Percentiles rank a stretch among this genome's conserved stretches.
These are phyloP conservation scores for Carassius carassius DNA, from an alignment of 2,113 vertebrate genomes.

Conservation along the genomic window DNA sequence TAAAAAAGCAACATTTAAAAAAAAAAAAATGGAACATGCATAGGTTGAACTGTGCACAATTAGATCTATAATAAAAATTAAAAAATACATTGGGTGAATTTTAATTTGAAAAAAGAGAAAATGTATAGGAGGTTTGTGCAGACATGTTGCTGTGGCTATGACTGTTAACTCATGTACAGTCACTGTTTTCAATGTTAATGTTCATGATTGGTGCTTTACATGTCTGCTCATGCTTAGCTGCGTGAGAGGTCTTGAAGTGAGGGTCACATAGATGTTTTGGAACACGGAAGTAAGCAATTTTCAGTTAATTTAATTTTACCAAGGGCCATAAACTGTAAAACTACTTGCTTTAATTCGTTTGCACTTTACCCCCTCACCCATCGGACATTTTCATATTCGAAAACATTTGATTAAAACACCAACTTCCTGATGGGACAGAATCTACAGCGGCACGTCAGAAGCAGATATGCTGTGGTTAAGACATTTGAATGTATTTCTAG, in stretches of 20 bases:
- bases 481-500: conserved; percentile 4
- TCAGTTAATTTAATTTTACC: neutral
- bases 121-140: neutral
- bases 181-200: conserved; percentile 33
- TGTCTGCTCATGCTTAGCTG: conserved; percentile 34
- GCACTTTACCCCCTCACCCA: neutral
- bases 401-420: conserved; percentile 38
- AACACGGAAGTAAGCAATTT: neutral
- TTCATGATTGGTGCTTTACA: conserved; percentile 28
- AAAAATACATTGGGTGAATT: neutral
- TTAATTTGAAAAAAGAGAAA: neutral
- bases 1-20: neutral
- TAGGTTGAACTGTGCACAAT: too few relatives aligned
- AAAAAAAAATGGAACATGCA: too few relatives aligned
- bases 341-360: neutral
- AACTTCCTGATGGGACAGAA: conserved; percentile 2
- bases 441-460: neutral
- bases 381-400: conserved; percentile 20
- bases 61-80: too few relatives aligned
- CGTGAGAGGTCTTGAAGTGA: conserved; percentile 17
- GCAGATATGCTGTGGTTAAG: neutral
- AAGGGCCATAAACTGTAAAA: neutral
- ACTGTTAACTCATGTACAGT: conserved; percentile 36
- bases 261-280: neutral
- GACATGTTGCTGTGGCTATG: conserved; percentile 32